A percentile compares a stretch with the other conserved stretches of the same genome.
These are phyloP conservation scores for Ceratitis capitata DNA, from an alignment of 1,140 invertebrate genomes.

Conservation along the genomic window DNA sequence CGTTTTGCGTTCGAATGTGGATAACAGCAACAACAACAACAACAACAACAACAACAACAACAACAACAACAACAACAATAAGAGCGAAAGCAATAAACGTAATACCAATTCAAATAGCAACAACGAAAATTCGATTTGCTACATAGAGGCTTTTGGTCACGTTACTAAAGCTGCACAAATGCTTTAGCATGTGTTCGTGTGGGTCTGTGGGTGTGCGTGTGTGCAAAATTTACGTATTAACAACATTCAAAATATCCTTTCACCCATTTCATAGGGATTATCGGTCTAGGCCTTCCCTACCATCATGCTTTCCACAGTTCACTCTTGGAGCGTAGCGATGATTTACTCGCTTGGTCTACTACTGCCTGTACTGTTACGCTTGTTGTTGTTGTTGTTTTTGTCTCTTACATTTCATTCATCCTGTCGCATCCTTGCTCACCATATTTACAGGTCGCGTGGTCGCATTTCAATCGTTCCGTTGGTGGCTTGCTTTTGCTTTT, in stretches of 20 bases:
- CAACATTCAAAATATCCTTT: constrained; percentile 23
- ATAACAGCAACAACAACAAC: not conserved
- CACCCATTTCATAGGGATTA: not conserved
- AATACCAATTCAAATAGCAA: too few species aligned
- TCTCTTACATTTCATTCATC: not conserved
- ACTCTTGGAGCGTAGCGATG: not conserved
- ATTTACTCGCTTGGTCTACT: constrained; percentile 16
- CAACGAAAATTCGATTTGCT: not conserved
- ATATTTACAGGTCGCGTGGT: not conserved
- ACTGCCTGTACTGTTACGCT: not conserved
- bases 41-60: not conserved
- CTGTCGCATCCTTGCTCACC: not conserved
- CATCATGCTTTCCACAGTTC: not conserved
- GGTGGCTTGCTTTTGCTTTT: not conserved
- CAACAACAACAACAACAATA: not conserved
- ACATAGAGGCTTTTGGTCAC: constrained; percentile 18
- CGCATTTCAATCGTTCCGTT: not conserved
- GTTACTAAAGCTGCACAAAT: not conserved
- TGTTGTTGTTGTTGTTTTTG: not conserved
- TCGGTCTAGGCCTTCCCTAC: too few species aligned
- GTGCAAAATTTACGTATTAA: not conserved
- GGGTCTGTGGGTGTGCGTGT: not conserved
- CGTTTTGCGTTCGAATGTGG: constrained; percentile 16
- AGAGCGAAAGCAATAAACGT: not conserved
- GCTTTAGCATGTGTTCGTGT: not conserved